Base-by-base conservation (phyloP, 2,888 invertebrate species). In the Clanis bilineata region DNA sequence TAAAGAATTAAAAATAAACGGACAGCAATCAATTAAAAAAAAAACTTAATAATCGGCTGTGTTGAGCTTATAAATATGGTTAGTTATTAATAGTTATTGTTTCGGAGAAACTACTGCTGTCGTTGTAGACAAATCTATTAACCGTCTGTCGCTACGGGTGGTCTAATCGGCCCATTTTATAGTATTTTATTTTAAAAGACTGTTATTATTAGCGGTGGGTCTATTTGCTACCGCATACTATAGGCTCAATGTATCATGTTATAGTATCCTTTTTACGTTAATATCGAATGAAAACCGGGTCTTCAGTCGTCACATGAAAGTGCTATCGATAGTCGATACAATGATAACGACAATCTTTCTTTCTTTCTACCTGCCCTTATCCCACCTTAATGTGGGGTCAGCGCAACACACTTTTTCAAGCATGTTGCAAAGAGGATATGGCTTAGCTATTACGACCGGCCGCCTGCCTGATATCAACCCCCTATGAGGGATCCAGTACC, bases 191-290 rank as follows among this genome's bases (percentile, higher is more conserved):
- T 41, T 18, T 18, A 15, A 18, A 41, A n/a, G 12, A n/a, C n/a
- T 12, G 18, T 15, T 41, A 18, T 41, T 41, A 41, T 51, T 51
- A 51, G 51, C 32, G 10, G 28, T 18, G 47, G 63, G 61, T 67
- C 66, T 59, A 60, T 60, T 63, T 45, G 68, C 70, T 70, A 69
- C 70, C 67, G 64, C 69, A 68, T 67, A 64, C 62, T 64, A 62
- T 43, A 57, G 51, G 62, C 62, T 66, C 65, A 65, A 68, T 70
- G 66, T 66, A 64, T 64, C 64, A 60, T 62, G 66, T 63, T 61
- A 62, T 66, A 66, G 64, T 54, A 56, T 62, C 63, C 57, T 43
- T 61, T 58, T 28, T 18, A 32, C 32, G 32, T 32, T 18, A 28
- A 32, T 51, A 51, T 51, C 51, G 28, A 10, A 15, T 51, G 28